phyloP scores from a whole-genome alignment of 2,888 invertebrate genomes.

The Mellilla xanthometata region DNA sequence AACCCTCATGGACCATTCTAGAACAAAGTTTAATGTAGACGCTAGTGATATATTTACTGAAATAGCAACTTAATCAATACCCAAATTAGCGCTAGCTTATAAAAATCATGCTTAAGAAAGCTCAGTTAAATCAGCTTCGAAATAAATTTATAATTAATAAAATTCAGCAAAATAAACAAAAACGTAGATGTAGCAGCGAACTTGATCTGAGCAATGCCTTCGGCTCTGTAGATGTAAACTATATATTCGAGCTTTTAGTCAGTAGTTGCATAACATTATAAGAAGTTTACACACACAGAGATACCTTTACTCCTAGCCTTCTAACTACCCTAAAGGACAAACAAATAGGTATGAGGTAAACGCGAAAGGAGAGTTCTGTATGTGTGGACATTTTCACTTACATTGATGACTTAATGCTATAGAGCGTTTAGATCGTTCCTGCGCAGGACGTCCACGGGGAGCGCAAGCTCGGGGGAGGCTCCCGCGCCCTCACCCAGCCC shows the following conservation, averaged over 20 bases:
- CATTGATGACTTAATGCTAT: conserved; percentile 71
- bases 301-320: not conserved
- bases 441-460: conserved; percentile 79
- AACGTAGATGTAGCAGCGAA: too few relatives aligned
- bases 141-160: too few relatives aligned
- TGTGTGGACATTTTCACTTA: conserved; percentile 57
- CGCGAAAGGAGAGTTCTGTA: conserved; percentile 42
- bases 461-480: conserved; percentile 74
- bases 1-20: conserved; percentile 68
- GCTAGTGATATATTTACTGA: conserved; percentile 11
- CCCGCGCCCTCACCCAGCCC: conserved; percentile 87
- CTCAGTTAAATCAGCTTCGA: too few relatives aligned
- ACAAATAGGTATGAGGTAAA: conserved; percentile 1
- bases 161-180: too few relatives aligned
- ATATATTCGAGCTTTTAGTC: too few relatives aligned
- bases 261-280: conserved; percentile 43
- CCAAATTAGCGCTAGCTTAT: not conserved
- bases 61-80: not conserved
- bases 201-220: too few relatives aligned
- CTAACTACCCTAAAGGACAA: not conserved
- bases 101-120: conserved; percentile 10
- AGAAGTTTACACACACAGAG: conserved; percentile 56
- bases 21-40: conserved; percentile 35
- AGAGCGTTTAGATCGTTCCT: conserved; percentile 79
- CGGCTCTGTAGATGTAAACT: too few relatives aligned